These are phyloP conservation scores for Toxotes jaculatrix DNA, from an alignment of 2,113 vertebrate genomes.

Conservation along the genomic window DNA sequence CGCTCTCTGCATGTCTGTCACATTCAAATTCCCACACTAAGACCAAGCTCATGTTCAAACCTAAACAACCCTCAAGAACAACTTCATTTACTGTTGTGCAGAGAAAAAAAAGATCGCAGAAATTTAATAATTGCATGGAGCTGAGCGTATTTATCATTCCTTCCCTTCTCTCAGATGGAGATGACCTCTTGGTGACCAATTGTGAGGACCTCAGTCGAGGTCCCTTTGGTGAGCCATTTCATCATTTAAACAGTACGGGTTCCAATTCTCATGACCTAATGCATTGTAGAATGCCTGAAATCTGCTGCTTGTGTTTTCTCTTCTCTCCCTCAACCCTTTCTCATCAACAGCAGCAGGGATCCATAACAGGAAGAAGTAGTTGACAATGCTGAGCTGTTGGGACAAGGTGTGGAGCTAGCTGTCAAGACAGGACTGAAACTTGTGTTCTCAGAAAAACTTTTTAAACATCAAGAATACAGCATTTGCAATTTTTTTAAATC, in stretches of 20 bases:
- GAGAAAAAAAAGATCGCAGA: conserved; percentile 26
- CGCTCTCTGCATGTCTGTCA: conserved; percentile 68
- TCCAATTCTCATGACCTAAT: conserved; percentile 90
- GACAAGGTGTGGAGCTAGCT: conserved; percentile 45
- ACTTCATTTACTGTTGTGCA: conserved; percentile 65
- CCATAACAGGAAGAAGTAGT: conserved; percentile 60
- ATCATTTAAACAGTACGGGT: conserved; percentile 77
- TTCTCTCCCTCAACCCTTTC: conserved; percentile 75
- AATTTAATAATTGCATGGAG: conserved; percentile 77
- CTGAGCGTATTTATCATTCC: conserved; percentile 74
- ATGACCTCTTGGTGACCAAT: conserved; percentile 81
- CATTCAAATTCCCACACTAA: conserved; percentile 79
- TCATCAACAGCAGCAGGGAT: conserved; percentile 74
- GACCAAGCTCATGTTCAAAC: conserved; percentile 66
- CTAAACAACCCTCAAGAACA: conserved; percentile 53
- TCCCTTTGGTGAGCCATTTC: conserved; percentile 83
- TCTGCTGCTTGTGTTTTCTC: conserved; percentile 79
- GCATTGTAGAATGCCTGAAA: conserved; percentile 83
- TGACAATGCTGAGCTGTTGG: conserved; percentile 52
- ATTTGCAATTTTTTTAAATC: background rate
- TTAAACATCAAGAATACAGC: background rate
- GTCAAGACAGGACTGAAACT: background rate
- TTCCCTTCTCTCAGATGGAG: conserved; percentile 63
- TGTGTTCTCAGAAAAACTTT: background rate
- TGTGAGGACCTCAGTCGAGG: conserved; percentile 68